These are phyloP conservation scores for Drosophila greeni DNA, from an alignment of 2,888 invertebrate species.

Conservation along the genomic window DNA sequence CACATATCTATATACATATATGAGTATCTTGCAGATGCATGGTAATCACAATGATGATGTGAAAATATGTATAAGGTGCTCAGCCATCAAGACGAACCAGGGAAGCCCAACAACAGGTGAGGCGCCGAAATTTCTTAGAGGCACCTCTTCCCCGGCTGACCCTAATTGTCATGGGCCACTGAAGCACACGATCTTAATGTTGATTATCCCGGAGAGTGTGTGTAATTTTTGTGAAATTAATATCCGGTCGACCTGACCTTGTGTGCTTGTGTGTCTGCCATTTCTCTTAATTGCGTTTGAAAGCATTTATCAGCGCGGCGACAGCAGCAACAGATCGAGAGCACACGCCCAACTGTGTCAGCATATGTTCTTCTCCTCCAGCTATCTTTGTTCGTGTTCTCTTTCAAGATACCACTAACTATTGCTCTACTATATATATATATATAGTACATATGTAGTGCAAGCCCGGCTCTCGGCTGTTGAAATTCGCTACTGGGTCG, in stretches of 20 bases:
- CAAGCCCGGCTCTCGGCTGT: constrained; percentile 30
- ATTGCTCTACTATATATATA: neutral
- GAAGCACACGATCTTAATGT: constrained; percentile 56
- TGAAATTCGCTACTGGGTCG: constrained; percentile 49
- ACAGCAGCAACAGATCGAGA: constrained; percentile 16
- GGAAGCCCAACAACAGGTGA: constrained; percentile 43
- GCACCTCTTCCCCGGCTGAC: constrained; percentile 49
- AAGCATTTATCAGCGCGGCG: constrained; percentile 59
- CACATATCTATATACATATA: constrained; percentile 3
- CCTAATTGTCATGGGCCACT: constrained; percentile 72
- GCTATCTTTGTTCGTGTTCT: constrained; percentile 30
- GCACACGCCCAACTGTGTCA: constrained; percentile 61
- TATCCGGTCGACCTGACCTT: constrained; percentile 56
- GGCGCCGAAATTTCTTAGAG: constrained; percentile 40
- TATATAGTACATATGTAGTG: neutral
- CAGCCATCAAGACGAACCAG: constrained; percentile 60
- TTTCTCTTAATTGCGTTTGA: constrained; percentile 32
- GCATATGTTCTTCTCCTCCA: constrained; percentile 50
- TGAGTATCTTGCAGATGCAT: constrained; percentile 41
- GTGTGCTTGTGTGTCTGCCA: constrained; percentile 33
- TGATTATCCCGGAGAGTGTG: constrained; percentile 51
- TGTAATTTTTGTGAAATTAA: constrained; percentile 63
- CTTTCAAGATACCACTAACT: constrained; percentile 19
- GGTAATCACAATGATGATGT: constrained; percentile 69
- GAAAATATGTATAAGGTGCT: constrained; percentile 58